A percentile compares a stretch with the other conserved stretches of the same genome.
phyloP scores from a whole-genome alignment of 1,140 invertebrate species.

The Drosophila mauritiana region DNA sequence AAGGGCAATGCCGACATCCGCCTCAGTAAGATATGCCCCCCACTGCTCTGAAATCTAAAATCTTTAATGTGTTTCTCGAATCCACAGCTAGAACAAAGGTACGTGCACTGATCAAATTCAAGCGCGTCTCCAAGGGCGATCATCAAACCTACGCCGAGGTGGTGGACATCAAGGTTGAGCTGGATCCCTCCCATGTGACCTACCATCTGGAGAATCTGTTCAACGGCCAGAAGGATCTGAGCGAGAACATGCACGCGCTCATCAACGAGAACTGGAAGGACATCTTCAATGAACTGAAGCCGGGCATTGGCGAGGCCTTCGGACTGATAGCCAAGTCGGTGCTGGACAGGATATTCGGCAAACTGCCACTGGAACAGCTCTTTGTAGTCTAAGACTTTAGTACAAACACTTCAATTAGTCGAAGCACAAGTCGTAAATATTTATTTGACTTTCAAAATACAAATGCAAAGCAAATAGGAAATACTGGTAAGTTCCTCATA shows the following conservation, averaged over 20 bases:
- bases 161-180: constrained; percentile 21
- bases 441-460: constrained; percentile 22
- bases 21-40: constrained; percentile 36
- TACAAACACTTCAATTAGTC: neutral
- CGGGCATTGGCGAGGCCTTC: constrained; percentile 85
- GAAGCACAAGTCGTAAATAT: constrained; percentile 4
- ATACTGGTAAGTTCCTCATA: constrained; percentile 15
- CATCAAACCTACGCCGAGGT: constrained; percentile 51
- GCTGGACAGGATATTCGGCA: constrained; percentile 84
- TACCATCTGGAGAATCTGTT: constrained; percentile 83
- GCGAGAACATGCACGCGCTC: constrained; percentile 78
- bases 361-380: constrained; percentile 85
- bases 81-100: constrained; percentile 37
- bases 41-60: neutral
- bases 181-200: constrained; percentile 52
- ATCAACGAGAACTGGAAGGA: constrained; percentile 85
- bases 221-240: constrained; percentile 84
- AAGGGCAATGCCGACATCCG: constrained; percentile 77
- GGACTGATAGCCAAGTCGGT: constrained; percentile 84
- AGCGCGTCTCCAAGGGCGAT: constrained; percentile 36
- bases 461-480: constrained; percentile 9
- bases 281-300: constrained; percentile 84
- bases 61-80: neutral
- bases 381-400: constrained; percentile 57
- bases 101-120: constrained; percentile 34